These are phyloP conservation scores for Micromesistius poutassou DNA, from an alignment of 2,797 vertebrate genomes.

Conservation along the genomic window DNA sequence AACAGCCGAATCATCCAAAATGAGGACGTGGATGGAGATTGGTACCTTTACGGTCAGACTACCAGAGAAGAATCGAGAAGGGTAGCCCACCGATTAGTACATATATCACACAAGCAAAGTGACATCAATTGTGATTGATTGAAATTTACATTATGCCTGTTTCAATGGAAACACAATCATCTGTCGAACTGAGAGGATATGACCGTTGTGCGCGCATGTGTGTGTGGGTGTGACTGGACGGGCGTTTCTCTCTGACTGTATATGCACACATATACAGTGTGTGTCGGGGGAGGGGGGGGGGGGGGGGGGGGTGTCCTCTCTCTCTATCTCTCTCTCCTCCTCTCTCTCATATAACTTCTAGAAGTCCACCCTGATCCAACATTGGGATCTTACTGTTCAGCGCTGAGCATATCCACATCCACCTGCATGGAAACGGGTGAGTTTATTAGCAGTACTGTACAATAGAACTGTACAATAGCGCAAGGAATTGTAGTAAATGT, in stretches of 20 bases:
- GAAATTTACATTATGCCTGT: not conserved
- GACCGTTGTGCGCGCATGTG: not conserved
- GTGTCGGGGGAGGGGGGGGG: too few species aligned
- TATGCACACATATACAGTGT: too few species aligned
- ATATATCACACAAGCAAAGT: too few species aligned
- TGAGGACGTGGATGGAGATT: not conserved
- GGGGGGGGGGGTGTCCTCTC: too few species aligned
- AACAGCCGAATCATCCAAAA: not conserved
- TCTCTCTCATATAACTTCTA: not conserved
- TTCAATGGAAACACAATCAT: too few species aligned
- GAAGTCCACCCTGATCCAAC: not conserved
- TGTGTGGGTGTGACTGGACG: not conserved
- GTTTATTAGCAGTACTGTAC: not conserved
- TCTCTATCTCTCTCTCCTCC: not conserved
- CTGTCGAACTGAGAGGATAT: too few species aligned
- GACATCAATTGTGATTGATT: too few species aligned
- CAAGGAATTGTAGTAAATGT: not conserved
- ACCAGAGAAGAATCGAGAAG: not conserved
- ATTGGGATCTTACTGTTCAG: not conserved
- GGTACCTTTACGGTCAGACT: not conserved
- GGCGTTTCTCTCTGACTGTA: not conserved
- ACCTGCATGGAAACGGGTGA: conserved; percentile 1
- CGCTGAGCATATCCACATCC: not conserved
- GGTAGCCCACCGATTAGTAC: not conserved
- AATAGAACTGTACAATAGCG: not conserved